These are phyloP conservation scores for Alethe castanea DNA, from an alignment of 2,113 vertebrate genomes.

Conservation along the genomic window DNA sequence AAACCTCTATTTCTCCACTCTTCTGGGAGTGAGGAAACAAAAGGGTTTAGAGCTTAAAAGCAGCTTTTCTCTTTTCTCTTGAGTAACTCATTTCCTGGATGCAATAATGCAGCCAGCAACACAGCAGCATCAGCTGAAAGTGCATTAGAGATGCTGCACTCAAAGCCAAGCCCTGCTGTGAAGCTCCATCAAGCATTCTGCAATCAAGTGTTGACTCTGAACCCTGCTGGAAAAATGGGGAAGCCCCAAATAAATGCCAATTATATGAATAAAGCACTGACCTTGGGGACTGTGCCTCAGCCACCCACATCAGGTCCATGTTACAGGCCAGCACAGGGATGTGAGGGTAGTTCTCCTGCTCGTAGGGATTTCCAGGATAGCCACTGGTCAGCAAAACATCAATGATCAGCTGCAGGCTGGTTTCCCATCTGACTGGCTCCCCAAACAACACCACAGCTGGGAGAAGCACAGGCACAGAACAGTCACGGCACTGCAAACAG, in stretches of 20 bases:
- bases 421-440: constrained; percentile 90
- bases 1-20: background rate
- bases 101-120: background rate
- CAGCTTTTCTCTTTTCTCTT: background rate
- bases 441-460: constrained; percentile 86
- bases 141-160: rapidly evolving
- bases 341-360: constrained; percentile 62
- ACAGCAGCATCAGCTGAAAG: background rate
- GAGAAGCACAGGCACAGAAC: background rate
- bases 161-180: background rate
- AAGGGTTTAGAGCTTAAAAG: background rate
- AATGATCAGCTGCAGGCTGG: constrained; percentile 85
- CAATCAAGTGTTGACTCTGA: background rate
- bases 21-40: background rate
- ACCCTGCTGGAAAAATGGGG: background rate
- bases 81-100: background rate
- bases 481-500: background rate
- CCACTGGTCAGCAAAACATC: constrained; percentile 87
- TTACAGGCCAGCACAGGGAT: constrained; percentile 87
- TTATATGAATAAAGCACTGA: background rate
- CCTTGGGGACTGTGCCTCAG: constrained; percentile 88
- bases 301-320: constrained; percentile 88
- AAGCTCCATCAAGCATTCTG: background rate
- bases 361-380: constrained; percentile 73
- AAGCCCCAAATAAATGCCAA: background rate